Evolutionary conservation across 2,888 invertebrate genomes (phyloP), one percentile per base, ranked within the genome.

Genomic region (Trissolcus brochymenae): DNA sequence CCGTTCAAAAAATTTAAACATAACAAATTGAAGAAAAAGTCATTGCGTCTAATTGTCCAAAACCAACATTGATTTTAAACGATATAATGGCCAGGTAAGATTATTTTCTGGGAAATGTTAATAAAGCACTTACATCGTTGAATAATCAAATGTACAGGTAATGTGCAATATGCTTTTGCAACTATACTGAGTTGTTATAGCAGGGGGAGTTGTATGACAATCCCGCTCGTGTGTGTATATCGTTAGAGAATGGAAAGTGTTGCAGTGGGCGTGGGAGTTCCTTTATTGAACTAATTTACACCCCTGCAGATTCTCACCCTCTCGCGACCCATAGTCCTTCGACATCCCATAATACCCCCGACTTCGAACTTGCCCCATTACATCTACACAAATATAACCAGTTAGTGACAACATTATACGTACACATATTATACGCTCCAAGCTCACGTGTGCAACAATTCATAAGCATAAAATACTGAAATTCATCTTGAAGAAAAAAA

Each of bases 261-360:
- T 80, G 65, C 80, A 81, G 80, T 81, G 81, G 83, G 82, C 86
- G 85, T 85, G 86, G 85, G 82, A 83, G 85, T 85, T 84, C 84
- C 84, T 84, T 86, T 86, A 86, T 86, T 86, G 85, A 85, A 86
- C 86, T 85, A 86, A 86, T 86, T 86, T 80, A 82, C 80, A 81
- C 81, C 82, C 80, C 81, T 79, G 64, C 82, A 83, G 83, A 82
- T 84, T 82, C 78, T 82, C 82, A 76, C 74, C 65, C 74, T 70
- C 59, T 51, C 66, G 19, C 49, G 17, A 46, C 67, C 60, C 56
- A 56, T 60, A 53, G 46, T 64, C 59, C 66, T 50, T 72, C 66
- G 65, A 66, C 79, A 50, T 72, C 73, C 72, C 73, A 53, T 79
- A 74, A 78, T 64, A 71, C 62, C 79, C 73, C 35, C 68, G 43